phyloP scores from a whole-genome alignment of 2,797 vertebrate genomes.

The Gobio occitaniae region DNA sequence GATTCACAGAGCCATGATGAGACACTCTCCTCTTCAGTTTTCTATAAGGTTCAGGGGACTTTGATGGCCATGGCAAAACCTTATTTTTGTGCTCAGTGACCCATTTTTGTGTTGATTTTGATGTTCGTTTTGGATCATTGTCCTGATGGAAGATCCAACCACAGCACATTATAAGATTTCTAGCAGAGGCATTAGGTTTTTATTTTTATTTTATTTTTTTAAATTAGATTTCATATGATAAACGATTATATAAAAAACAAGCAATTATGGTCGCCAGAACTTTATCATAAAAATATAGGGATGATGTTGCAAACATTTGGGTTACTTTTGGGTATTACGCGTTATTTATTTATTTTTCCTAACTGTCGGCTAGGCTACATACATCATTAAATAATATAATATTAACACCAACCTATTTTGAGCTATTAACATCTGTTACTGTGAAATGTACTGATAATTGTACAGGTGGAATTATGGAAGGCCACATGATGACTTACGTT shows the following conservation, averaged over 20 bases:
- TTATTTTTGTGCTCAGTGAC: not conserved
- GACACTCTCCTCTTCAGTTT: not conserved
- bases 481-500: not conserved
- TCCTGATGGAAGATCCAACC: not conserved
- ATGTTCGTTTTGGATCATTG: not conserved
- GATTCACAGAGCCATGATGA: not conserved
- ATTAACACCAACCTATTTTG: not conserved
- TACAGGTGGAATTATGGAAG: slow-evolving; percentile 8
- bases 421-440: not conserved
- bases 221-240: too few species aligned
- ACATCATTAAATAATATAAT: not conserved
- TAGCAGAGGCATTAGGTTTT: not conserved
- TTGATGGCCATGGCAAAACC: not conserved
- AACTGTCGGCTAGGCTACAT: not conserved
- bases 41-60: not conserved
- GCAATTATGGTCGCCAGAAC: not conserved
- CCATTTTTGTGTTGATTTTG: not conserved
- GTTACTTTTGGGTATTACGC: not conserved
- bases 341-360: not conserved
- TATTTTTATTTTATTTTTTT: too few species aligned
- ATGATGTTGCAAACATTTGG: not conserved
- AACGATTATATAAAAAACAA: not conserved
- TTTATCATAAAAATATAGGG: not conserved
- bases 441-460: not conserved
- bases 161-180: not conserved